These are phyloP conservation scores for Propsilocerus akamusi DNA, from an alignment of 1,140 invertebrate species.

Conservation along the genomic window DNA sequence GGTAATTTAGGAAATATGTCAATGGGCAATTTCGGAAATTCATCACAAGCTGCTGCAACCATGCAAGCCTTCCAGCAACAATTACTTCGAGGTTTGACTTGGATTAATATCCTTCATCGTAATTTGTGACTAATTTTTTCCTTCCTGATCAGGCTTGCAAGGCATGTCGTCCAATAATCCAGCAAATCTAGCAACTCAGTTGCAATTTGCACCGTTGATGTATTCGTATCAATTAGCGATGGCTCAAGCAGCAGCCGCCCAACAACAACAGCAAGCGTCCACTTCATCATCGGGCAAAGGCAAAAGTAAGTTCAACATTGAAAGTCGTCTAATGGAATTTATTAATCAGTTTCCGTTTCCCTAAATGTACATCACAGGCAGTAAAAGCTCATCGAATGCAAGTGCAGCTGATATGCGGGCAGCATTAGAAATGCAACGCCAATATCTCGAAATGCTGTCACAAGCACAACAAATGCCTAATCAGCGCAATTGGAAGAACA, in stretches of 20 bases:
- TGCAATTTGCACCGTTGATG: constrained; percentile 65
- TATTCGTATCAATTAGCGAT: constrained; percentile 76
- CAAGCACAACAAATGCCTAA: not conserved
- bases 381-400: constrained; percentile 32
- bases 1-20: constrained; percentile 13
- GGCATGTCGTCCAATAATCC: constrained; percentile 14
- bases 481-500: not conserved
- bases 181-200: constrained; percentile 33
- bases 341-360: constrained; percentile 15
- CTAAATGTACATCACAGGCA: constrained; percentile 22
- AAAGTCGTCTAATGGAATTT: not conserved
- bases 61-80: constrained; percentile 67
- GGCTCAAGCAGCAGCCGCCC: constrained; percentile 37
- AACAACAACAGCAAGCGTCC: constrained; percentile 27
- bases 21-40: constrained; percentile 19
- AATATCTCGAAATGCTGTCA: constrained; percentile 48
- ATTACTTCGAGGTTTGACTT: constrained; percentile 39
- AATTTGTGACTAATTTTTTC: not conserved
- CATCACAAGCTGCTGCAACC: constrained; percentile 41
- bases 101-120: not conserved
- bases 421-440: constrained; percentile 76
- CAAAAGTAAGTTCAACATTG: not conserved
- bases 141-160: constrained; percentile 10
- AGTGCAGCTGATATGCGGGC: constrained; percentile 52
- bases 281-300: constrained; percentile 22